Conservation (phyloP, 2,888 invertebrate genomes). For the Amiota communis region DNA sequence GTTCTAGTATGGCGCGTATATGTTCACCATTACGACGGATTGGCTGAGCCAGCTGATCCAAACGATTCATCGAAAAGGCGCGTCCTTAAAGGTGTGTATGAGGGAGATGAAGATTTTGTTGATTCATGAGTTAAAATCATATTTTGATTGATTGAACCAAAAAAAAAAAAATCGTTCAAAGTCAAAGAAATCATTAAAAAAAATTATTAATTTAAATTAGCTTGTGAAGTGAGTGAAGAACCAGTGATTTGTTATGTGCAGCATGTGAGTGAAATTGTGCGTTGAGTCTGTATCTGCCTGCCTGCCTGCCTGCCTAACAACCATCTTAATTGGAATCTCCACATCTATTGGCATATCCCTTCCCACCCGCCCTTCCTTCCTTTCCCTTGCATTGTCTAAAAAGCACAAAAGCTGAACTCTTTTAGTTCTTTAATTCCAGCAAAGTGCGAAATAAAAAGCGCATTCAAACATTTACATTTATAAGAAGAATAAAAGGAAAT, state of each 20-base stretch:
- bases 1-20: constrained; percentile 72
- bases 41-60: constrained; percentile 88
- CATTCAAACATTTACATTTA: background rate
- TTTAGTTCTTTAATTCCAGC: background rate
- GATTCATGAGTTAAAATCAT: constrained; percentile 53
- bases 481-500: background rate
- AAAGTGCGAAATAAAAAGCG: constrained; percentile 21
- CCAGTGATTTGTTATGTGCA: background rate
- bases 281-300: background rate
- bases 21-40: constrained; percentile 76
- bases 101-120: constrained; percentile 54
- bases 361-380: too few relatives aligned
- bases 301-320: background rate
- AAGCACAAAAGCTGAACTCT: too few relatives aligned
- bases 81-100: constrained; percentile 77
- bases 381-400: too few relatives aligned
- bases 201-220: background rate
- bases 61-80: constrained; percentile 94
- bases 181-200: background rate
- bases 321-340: background rate
- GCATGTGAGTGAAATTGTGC: constrained; percentile 13
- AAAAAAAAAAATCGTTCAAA: too few relatives aligned
- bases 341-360: too few relatives aligned
- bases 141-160: background rate
- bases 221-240: background rate